Percentiles rank a stretch among this genome's conserved stretches.
phyloP scores from a whole-genome alignment of 64 coral and sea anemone genomes.

The Montipora efflorescens region DNA sequence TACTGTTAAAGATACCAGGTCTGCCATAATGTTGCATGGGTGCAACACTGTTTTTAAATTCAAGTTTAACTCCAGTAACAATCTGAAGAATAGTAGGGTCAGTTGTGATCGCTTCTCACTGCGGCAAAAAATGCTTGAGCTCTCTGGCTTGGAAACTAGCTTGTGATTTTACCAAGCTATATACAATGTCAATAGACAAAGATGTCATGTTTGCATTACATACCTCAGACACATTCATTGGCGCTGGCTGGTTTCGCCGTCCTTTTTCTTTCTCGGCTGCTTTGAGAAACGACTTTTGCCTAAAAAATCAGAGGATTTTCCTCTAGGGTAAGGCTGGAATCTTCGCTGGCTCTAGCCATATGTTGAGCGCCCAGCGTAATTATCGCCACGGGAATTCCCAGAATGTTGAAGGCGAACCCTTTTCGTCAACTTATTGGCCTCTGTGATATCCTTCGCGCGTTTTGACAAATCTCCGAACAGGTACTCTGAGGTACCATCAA shows the following conservation, averaged over 20 bases:
- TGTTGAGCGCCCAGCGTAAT: neutral
- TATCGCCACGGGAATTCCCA: conserved; percentile 3
- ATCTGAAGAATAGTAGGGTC: conserved; percentile 26
- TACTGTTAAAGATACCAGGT: conserved; percentile 12
- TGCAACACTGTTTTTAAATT: conserved; percentile 40
- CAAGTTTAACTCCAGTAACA: conserved; percentile 20
- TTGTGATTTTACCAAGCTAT: conserved; percentile 18
- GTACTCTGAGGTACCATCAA: neutral
- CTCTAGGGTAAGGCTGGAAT: conserved; percentile 10
- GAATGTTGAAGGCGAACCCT: conserved; percentile 15
- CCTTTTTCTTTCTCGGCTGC: conserved; percentile 12
- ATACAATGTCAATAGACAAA: conserved; percentile 15
- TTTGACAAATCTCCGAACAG: conserved; percentile 20
- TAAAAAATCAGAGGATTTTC: conserved; percentile 25
- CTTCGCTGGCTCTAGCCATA: neutral
- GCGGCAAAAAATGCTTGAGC: conserved; percentile 31
- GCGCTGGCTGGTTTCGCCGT: neutral
- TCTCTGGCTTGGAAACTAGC: neutral
- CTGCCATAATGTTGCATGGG: conserved; percentile 13
- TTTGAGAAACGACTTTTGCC: neutral
- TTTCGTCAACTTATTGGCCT: neutral
- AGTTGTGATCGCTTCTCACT: conserved; percentile 13
- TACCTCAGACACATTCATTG: conserved; percentile 20
- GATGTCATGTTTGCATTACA: conserved; percentile 20
- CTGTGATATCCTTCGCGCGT: conserved; percentile 9